These are phyloP conservation scores for Otolemur garnettii DNA, from an alignment of 2,113 vertebrate species.

Conservation along the genomic window DNA sequence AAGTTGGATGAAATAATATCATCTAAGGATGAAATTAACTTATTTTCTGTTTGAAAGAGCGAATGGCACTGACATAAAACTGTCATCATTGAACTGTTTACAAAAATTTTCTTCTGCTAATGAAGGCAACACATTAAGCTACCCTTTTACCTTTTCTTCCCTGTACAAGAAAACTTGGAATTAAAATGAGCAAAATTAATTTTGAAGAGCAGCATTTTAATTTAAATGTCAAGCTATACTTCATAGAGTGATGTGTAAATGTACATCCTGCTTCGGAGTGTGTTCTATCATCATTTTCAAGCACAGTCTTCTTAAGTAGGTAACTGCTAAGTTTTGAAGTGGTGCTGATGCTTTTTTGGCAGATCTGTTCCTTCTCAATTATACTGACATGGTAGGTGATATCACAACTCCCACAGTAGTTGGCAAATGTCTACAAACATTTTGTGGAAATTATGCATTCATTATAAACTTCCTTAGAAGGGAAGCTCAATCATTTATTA, in stretches of 20 bases:
- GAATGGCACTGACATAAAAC: background rate
- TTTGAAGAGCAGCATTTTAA: background rate
- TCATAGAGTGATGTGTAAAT: background rate
- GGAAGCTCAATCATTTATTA: background rate
- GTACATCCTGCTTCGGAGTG: background rate
- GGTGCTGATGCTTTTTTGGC: no score
- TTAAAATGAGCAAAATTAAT: background rate
- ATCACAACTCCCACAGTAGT: background rate
- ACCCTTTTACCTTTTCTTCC: background rate
- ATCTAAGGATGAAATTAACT: background rate
- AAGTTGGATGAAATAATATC: background rate
- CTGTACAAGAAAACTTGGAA: background rate
- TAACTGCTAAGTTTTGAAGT: background rate
- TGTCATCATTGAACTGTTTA: background rate
- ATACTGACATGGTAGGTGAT: background rate
- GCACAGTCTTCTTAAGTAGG: background rate
- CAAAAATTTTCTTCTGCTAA: background rate
- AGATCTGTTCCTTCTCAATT: background rate
- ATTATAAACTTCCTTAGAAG: background rate
- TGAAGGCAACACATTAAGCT: background rate
- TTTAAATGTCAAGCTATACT: slow-evolving; percentile 21
- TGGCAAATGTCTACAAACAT: background rate
- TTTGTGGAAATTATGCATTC: background rate
- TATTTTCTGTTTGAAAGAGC: background rate
- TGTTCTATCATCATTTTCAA: background rate